A percentile compares a stretch with the other conserved stretches of the same genome.
Conservation (phyloP, 2,797 vertebrate species). For the Rallus crepitans region DNA sequence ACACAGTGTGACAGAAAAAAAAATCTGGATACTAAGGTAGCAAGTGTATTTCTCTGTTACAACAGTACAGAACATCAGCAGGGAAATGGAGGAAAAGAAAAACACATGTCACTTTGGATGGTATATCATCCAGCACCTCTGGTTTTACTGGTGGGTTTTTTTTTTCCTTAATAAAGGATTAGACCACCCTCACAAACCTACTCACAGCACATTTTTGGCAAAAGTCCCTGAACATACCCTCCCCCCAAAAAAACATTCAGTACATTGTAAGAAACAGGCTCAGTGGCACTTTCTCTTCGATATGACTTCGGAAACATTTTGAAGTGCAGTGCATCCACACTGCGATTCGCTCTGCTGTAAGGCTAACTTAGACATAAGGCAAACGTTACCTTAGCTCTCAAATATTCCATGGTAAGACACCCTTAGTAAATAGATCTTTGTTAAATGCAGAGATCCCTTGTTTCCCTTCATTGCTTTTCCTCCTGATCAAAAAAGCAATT, state of each 20-base stretch:
- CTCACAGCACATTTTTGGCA: not conserved
- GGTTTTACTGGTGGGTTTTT: not conserved
- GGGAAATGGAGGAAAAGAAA: not conserved
- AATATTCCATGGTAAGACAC: not conserved
- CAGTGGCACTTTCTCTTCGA: constrained; percentile 52
- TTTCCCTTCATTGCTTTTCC: constrained; percentile 11
- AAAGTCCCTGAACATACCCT: not conserved
- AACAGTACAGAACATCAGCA: not conserved
- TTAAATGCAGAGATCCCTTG: constrained; percentile 19
- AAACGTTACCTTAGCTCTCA: constrained; percentile 31
- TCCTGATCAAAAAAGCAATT: constrained; percentile 23
- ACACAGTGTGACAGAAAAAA: not conserved
- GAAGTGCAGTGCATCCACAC: constrained; percentile 26
- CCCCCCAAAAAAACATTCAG: not conserved
- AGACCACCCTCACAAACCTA: not conserved
- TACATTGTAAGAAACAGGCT: not conserved
- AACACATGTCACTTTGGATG: not conserved
- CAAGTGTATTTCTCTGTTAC: not conserved
- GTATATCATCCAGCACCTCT: not conserved
- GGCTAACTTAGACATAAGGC: constrained; percentile 64
- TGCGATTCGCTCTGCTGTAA: constrained; percentile 50
- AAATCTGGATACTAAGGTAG: not conserved
- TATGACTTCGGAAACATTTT: constrained; percentile 30
- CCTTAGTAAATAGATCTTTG: not conserved
- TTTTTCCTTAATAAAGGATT: not conserved